Evolutionary conservation across 2,797 vertebrate species (phyloP).

Genomic region (Paramormyrops hopkinsi): DNA sequence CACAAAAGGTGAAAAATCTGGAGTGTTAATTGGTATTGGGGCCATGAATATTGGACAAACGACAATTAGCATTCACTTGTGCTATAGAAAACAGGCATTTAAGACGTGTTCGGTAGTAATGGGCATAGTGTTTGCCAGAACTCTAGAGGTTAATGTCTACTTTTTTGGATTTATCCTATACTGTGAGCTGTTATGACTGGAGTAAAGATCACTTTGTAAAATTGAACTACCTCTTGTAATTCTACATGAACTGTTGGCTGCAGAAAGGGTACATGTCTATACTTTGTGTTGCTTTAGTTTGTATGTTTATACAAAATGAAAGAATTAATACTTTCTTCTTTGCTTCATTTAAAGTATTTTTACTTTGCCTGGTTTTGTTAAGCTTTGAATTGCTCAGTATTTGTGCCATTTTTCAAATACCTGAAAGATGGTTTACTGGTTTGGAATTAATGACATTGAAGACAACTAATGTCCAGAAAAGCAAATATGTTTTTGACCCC

Average conservation of each 20-base stretch:
- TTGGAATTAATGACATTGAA: not conserved
- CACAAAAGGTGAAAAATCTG: not conserved
- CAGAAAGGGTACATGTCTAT: not conserved
- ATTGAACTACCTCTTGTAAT: not conserved
- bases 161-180: not conserved
- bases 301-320: not conserved
- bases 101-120: not conserved
- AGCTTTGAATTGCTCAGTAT: not conserved
- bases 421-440: not conserved
- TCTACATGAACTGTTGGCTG: not conserved
- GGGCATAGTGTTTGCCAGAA: not conserved
- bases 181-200: not conserved
- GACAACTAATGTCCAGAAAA: not conserved
- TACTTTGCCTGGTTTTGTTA: not conserved
- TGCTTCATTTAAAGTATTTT: not conserved
- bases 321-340: not conserved
- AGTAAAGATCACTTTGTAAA: not conserved
- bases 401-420: not conserved
- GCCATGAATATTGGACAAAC: not conserved
- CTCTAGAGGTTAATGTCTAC: not conserved
- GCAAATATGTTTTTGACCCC: not conserved
- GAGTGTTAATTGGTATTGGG: not conserved
- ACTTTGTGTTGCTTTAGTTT: not conserved
- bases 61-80: not conserved
- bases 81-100: not conserved